Conservation (phyloP, 2,797 vertebrate genomes). For the Enteromius trimaculatus region DNA sequence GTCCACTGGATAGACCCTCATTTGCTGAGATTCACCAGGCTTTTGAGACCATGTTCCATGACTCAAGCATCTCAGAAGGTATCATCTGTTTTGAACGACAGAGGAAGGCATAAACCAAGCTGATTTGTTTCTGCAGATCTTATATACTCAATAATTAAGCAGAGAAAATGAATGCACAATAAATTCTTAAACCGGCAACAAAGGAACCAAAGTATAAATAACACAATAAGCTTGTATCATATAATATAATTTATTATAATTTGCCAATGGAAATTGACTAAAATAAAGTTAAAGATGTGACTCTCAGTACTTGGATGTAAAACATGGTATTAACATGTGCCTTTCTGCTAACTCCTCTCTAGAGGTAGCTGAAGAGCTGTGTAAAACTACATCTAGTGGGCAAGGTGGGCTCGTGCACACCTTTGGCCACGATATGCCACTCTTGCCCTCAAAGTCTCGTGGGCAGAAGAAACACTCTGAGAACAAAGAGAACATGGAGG, state of each 20-base stretch:
- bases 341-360: conserved; percentile 53
- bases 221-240: background rate
- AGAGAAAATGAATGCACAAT: background rate
- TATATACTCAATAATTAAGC: background rate
- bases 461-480: conserved; percentile 92
- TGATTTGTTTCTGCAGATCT: too few relatives aligned
- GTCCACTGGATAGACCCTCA: conserved; percentile 91
- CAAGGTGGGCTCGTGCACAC: conserved; percentile 82
- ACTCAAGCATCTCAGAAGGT: conserved; percentile 99
- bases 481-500: conserved; percentile 98
- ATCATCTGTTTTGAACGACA: conserved; percentile 25
- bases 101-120: background rate
- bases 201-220: background rate
- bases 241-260: background rate
- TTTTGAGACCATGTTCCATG: conserved; percentile 99
- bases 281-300: conserved; percentile 1
- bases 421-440: conserved; percentile 87
- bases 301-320: background rate
- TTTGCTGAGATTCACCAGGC: conserved; percentile 98
- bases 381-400: conserved; percentile 87
- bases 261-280: background rate
- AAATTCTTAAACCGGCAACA: background rate
- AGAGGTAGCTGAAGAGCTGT: conserved; percentile 98
- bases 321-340: background rate
- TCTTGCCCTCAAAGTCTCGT: conserved; percentile 93